These are phyloP conservation scores for Rhinatrema bivittatum DNA, from an alignment of 2,797 vertebrate species.

Conservation along the genomic window DNA sequence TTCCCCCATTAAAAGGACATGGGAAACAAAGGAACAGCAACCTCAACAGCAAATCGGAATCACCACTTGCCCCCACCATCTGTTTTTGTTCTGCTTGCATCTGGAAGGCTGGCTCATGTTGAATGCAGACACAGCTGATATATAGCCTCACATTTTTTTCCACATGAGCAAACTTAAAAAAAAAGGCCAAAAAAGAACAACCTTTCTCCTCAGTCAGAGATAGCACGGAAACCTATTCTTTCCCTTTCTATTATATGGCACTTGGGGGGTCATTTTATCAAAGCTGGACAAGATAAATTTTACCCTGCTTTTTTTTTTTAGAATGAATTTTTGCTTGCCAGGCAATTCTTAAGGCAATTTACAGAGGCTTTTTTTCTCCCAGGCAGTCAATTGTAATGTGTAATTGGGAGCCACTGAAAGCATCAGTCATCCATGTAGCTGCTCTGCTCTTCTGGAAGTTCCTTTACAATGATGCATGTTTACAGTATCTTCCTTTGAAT, in stretches of 20 bases:
- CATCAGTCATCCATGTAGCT: background rate
- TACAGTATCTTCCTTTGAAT: background rate
- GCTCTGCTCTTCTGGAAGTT: background rate
- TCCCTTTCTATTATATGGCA: background rate
- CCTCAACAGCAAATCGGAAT: background rate
- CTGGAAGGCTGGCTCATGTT: background rate
- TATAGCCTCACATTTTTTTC: background rate
- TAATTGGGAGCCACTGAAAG: background rate
- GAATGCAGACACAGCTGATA: background rate
- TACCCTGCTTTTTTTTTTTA: background rate
- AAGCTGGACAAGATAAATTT: background rate
- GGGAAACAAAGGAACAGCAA: background rate
- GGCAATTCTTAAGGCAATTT: background rate
- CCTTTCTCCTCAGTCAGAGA: slow-evolving; percentile 2
- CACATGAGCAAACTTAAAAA: slow-evolving; percentile 3
- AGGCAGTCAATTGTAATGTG: background rate
- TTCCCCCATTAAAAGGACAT: background rate
- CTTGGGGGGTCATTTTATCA: background rate
- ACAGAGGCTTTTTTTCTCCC: background rate
- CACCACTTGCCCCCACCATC: background rate
- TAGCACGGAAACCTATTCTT: background rate
- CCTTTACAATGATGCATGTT: background rate
- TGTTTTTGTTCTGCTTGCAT: background rate
- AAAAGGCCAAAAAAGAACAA: background rate
- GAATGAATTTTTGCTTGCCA: background rate